These are phyloP conservation scores for Cyprinodon diabolis DNA, from an alignment of 2,797 vertebrate genomes.

Conservation along the genomic window DNA sequence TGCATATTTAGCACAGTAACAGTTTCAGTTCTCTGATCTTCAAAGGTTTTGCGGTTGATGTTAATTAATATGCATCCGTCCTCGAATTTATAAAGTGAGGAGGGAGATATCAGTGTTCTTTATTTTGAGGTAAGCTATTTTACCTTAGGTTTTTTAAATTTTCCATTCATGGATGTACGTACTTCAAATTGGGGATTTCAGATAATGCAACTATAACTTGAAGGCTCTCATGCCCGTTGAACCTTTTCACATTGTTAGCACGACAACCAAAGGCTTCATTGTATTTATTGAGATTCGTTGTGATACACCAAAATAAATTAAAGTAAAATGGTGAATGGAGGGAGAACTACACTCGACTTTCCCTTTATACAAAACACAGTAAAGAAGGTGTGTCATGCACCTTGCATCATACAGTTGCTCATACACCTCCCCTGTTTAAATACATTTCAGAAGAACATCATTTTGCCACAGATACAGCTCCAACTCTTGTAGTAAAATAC, in stretches of 20 bases:
- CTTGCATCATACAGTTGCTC: neutral
- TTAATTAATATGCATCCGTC: neutral
- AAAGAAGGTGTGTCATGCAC: neutral
- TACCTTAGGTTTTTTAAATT: neutral
- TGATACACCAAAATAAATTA: neutral
- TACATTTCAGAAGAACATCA: too few relatives aligned
- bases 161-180: neutral
- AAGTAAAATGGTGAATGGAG: neutral
- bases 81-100: neutral
- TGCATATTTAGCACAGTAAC: neutral
- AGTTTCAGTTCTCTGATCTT: conserved; percentile 17
- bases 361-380: neutral
- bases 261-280: too few relatives aligned
- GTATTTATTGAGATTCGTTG: neutral
- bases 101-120: neutral
- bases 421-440: neutral
- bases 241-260: neutral
- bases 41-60: conserved; percentile 10
- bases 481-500: neutral
- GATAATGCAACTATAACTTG: too few relatives aligned
- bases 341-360: neutral
- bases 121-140: neutral
- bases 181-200: neutral
- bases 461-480: neutral
- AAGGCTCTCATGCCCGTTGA: neutral